Percentiles rank a stretch among this genome's conserved stretches.
Evolutionary conservation across 2,113 vertebrate genomes (phyloP).

Genomic region (Chionis minor): DNA sequence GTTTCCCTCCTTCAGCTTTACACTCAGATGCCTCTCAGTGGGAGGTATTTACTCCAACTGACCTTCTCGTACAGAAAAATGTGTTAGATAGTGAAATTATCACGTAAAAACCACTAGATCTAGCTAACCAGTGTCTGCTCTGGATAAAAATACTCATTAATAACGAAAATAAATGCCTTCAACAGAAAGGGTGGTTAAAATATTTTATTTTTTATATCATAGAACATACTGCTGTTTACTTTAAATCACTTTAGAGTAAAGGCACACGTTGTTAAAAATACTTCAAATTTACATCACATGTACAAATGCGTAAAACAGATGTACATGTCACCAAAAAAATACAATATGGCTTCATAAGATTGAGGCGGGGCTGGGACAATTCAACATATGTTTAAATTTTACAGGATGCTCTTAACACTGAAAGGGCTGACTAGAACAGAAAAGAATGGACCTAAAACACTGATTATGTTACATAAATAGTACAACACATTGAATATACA

Average conservation of each 20-base stretch:
- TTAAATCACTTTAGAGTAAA: slow-evolving; percentile 62
- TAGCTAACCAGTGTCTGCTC: background rate
- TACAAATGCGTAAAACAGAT: slow-evolving; percentile 65
- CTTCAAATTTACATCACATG: slow-evolving; percentile 55
- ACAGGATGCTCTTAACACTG: slow-evolving; percentile 50
- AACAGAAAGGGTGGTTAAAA: slow-evolving; percentile 54
- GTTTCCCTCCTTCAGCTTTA: background rate
- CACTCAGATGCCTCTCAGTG: background rate
- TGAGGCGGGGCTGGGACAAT: slow-evolving; percentile 51
- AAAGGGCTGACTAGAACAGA: slow-evolving; percentile 13
- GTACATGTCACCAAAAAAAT: slow-evolving; percentile 61
- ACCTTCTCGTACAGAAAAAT: background rate
- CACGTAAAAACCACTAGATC: background rate
- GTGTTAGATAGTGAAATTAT: background rate
- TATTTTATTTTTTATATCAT: slow-evolving; percentile 66
- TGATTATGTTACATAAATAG: background rate
- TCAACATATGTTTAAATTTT: background rate
- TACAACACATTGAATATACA: background rate
- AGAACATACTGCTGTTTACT: slow-evolving; percentile 65
- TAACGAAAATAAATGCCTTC: slow-evolving; percentile 41
- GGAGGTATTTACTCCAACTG: background rate
- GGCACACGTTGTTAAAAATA: slow-evolving; percentile 68
- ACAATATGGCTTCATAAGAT: slow-evolving; percentile 62
- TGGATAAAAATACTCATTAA: background rate
- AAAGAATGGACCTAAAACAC: slow-evolving; percentile 1